A percentile compares a stretch with the other conserved stretches of the same genome.
These are phyloP conservation scores for Eleutherodactylus coqui DNA, from an alignment of 2,797 vertebrate genomes.

Conservation along the genomic window DNA sequence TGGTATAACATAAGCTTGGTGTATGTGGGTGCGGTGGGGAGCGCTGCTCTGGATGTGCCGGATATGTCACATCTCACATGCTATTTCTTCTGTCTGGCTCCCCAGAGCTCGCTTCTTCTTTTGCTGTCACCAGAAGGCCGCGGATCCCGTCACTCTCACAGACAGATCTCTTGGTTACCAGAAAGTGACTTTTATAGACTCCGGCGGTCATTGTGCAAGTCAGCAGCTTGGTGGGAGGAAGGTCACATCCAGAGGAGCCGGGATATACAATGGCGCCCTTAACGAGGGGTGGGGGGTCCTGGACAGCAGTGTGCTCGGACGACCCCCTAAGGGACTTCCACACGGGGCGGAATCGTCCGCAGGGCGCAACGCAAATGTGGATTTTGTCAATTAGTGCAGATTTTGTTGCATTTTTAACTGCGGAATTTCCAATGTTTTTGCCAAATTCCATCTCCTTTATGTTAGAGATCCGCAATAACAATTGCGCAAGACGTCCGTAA, in stretches of 20 bases:
- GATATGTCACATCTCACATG: background rate
- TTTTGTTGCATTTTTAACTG: too few relatives aligned
- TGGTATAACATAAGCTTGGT: background rate
- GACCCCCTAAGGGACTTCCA: too few relatives aligned
- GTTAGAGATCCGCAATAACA: too few relatives aligned
- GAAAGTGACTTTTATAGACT: constrained; percentile 21
- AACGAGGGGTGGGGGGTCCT: too few relatives aligned
- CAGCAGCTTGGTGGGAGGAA: background rate
- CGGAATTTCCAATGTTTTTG: too few relatives aligned
- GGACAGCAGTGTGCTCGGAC: too few relatives aligned
- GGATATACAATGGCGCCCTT: background rate
- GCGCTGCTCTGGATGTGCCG: too few relatives aligned
- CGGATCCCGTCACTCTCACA: background rate
- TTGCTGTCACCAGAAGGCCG: background rate
- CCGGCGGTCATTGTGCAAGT: constrained; percentile 7
- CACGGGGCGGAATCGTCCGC: too few relatives aligned
- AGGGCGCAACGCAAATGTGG: too few relatives aligned
- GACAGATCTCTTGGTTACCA: constrained; percentile 21
- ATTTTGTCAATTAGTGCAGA: too few relatives aligned
- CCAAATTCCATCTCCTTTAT: too few relatives aligned
- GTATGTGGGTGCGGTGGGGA: background rate
- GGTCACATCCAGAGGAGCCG: background rate
- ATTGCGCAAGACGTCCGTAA: too few relatives aligned
- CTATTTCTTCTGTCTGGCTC: background rate
- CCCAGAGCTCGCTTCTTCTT: background rate